A percentile compares a stretch with the other conserved stretches of the same genome.
Evolutionary conservation across 2,888 invertebrate species (phyloP).

Genomic region (Nomada lathburiana): DNA sequence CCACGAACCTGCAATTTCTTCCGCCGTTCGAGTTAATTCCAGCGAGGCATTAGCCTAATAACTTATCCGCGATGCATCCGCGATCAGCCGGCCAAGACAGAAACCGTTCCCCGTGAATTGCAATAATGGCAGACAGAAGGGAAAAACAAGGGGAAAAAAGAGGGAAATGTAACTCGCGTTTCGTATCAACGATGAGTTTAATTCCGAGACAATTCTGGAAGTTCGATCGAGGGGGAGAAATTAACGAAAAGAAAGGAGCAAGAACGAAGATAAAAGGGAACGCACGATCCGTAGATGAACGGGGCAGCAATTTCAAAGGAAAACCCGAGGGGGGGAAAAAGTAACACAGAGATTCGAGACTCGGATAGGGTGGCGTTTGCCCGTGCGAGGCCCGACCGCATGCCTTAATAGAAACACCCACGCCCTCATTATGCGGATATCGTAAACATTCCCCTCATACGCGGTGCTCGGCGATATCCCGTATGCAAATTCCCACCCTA

Average conservation of each 20-base stretch:
- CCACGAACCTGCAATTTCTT: conserved; percentile 15
- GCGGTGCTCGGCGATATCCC: conserved; percentile 63
- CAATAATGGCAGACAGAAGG: conserved; percentile 20
- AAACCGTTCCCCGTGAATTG: conserved; percentile 37
- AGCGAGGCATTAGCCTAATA: conserved; percentile 42
- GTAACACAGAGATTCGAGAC: conserved; percentile 55
- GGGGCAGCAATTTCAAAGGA: background rate
- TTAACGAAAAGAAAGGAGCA: background rate
- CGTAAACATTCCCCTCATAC: conserved; percentile 75
- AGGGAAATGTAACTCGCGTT: background rate
- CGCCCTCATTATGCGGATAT: conserved; percentile 77
- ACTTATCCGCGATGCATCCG: conserved; percentile 34
- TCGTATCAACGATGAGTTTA: background rate
- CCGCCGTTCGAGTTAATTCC: conserved; percentile 47
- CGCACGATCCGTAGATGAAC: background rate
- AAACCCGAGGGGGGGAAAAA: conserved; percentile 5
- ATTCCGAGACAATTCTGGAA: background rate
- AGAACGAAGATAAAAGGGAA: background rate
- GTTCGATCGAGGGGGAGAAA: too few relatives aligned
- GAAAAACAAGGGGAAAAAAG: conserved; percentile 6
- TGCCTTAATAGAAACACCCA: conserved; percentile 76
- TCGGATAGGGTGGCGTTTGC: conserved; percentile 64
- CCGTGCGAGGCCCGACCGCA: conserved; percentile 49
- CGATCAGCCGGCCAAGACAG: conserved; percentile 26
- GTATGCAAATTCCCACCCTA: conserved; percentile 71